These are phyloP conservation scores for Crocidura indochinensis DNA, from an alignment of 2,797 vertebrate species.

Conservation along the genomic window DNA sequence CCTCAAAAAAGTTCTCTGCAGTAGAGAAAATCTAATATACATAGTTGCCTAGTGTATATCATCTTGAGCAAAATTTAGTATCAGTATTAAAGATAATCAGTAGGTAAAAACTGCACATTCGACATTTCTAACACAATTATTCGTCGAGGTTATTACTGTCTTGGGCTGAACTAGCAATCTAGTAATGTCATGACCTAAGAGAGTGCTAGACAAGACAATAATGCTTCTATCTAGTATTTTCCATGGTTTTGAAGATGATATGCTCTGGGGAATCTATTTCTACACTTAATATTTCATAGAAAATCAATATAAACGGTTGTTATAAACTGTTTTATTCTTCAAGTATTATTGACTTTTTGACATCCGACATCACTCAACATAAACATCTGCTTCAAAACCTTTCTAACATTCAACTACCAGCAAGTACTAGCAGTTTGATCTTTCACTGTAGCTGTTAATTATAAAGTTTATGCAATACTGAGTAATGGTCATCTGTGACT, in stretches of 20 bases:
- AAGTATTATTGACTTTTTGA: conserved; percentile 5
- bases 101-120: neutral
- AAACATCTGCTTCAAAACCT: conserved; percentile 21
- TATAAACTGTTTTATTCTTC: conserved; percentile 22
- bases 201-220: neutral
- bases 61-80: neutral
- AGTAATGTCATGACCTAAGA: conserved; percentile 43
- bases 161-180: neutral
- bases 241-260: neutral
- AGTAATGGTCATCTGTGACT: neutral
- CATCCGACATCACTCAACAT: neutral
- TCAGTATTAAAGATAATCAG: neutral
- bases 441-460: neutral
- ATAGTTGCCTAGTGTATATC: neutral
- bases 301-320: conserved; percentile 27
- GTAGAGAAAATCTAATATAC: neutral
- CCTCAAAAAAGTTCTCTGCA: neutral
- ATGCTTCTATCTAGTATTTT: neutral
- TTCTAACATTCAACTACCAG: neutral
- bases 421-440: neutral
- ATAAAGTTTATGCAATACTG: neutral
- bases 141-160: neutral
- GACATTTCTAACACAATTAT: neutral
- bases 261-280: neutral
- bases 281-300: neutral